phyloP scores from a whole-genome alignment of 2,888 invertebrate genomes.

The Amorpha juglandis region DNA sequence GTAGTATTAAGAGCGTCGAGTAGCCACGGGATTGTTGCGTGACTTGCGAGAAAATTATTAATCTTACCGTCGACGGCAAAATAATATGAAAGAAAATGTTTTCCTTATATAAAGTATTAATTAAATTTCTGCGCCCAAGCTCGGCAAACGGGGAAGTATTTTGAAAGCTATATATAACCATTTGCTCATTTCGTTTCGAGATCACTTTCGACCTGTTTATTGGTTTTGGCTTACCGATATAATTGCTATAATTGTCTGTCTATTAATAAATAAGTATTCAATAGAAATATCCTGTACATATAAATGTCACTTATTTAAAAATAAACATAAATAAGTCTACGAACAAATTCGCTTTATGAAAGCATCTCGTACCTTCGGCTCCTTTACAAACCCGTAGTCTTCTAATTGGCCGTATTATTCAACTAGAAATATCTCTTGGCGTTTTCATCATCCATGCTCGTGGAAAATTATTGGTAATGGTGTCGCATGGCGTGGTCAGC shows the following conservation, averaged over 20 bases:
- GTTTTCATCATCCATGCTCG: constrained; percentile 35
- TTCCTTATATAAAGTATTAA: constrained; percentile 21
- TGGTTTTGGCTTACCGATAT: neutral
- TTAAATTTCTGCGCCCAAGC: constrained; percentile 33
- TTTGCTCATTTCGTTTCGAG: constrained; percentile 5
- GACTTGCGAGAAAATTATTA: constrained; percentile 14
- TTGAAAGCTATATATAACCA: neutral
- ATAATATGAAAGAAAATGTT: constrained; percentile 8
- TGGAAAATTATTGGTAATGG: constrained; percentile 42
- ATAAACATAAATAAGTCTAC: neutral
- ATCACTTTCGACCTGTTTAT: constrained; percentile 5
- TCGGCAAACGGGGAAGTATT: constrained; percentile 7
- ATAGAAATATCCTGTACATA: neutral
- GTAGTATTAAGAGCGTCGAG: constrained; percentile 28
- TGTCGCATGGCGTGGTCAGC: constrained; percentile 45
- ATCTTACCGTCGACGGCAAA: constrained; percentile 3
- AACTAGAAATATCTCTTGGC: constrained; percentile 45
- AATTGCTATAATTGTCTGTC: neutral
- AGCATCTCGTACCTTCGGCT: neutral
- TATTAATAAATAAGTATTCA: neutral
- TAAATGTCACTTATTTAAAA: neutral
- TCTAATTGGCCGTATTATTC: constrained; percentile 29
- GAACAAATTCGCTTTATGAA: neutral
- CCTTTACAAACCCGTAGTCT: constrained; percentile 19
- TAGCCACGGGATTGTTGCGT: constrained; percentile 35